Evolutionary conservation across 64 coral and sea anemone species (phyloP).

Genomic region (Trachythela sp.): DNA sequence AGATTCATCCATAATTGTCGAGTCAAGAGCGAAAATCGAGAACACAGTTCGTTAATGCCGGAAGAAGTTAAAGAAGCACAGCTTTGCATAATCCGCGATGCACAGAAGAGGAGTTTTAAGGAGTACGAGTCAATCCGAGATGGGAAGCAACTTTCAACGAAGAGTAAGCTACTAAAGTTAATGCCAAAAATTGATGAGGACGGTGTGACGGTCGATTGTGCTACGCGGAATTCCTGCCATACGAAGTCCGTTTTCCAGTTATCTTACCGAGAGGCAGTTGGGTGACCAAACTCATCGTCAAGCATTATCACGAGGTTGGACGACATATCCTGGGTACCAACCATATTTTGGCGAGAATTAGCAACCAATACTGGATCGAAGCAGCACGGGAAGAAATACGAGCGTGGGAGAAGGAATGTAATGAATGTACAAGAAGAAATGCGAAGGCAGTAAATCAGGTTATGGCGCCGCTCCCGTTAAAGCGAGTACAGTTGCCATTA

Average conservation of each 20-base stretch:
- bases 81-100: neutral
- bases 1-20: neutral
- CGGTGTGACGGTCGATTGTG: no score
- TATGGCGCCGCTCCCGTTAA: slow-evolving; percentile 55
- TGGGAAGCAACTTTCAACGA: neutral
- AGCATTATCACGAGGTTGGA: slow-evolving; percentile 9
- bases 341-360: neutral
- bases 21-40: neutral
- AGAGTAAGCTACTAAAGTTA: neutral
- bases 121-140: neutral
- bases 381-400: neutral
- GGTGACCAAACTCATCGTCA: neutral
- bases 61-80: no score
- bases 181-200: neutral
- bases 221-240: neutral
- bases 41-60: neutral
- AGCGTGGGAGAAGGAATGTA: neutral
- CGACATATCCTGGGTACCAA: slow-evolving; percentile 13
- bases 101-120: neutral
- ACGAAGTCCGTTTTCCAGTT: neutral
- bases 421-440: neutral
- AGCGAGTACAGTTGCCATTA: slow-evolving; percentile 2
- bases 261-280: neutral
- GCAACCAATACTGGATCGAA: neutral
- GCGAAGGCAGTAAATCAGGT: slow-evolving; percentile 44